Evolutionary conservation across 2,888 invertebrate genomes (phyloP), one percentile per base, ranked within the genome.

Genomic region (Cacoxenus indagator): DNA sequence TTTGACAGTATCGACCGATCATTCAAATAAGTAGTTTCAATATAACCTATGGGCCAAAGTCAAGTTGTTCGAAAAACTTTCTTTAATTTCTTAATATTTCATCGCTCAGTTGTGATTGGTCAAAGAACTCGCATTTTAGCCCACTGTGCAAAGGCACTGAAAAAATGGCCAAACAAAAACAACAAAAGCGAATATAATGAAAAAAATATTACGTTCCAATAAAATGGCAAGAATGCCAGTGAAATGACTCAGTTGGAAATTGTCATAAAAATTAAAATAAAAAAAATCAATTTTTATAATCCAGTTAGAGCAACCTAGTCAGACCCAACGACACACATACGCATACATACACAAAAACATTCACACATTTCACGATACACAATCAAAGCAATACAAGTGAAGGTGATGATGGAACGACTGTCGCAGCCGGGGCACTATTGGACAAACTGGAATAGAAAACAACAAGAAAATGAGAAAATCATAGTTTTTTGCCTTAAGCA

Each of bases 221-320:
- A 26, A n/a, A 55, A 66, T 22, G 43, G 17, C 45, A 67, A 57
- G n/a, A 46, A 45, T n/a, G n/a, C n/a, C 45, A 59, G 27, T 26
- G 29, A n/a, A 1, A 51, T 74, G 83, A 80, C 76, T 79, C 82
- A 75, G 75, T 78, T 82, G 81, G 76, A 81, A 81, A 76, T 81
- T 81, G 81, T 84, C 83, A 84, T 83, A 82, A 84, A 81, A 84
- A 81, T 82, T 83, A 82, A 83, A n/a, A n/a, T n/a, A n/a, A n/a
- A n/a, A n/a, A n/a, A 85, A 85, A 86, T 86, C 85, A 86, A 86
- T 86, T 84, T 85, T 86, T 84, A 76, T 85, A 85, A 85, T 85
- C 85, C 85, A 84, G 78, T 85, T 85, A 85, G 82, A 75, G 73
- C 70, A 68, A 31, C 46, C 62, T 43, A 65, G 37, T 17, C 65